phyloP scores from a whole-genome alignment of 1,140 invertebrate genomes.

The Psix sp. region DNA sequence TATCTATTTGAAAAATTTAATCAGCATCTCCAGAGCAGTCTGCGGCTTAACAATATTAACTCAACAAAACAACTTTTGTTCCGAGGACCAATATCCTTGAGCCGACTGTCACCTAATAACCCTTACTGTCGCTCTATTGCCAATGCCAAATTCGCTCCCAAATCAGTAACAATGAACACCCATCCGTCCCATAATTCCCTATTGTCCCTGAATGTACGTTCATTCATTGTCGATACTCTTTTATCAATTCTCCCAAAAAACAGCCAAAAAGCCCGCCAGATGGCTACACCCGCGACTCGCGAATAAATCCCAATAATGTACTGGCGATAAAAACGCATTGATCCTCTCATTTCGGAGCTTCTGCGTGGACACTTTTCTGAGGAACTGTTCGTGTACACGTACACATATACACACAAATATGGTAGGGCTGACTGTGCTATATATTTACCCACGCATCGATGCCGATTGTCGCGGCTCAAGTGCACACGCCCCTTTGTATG shows the following conservation, averaged over 20 bases:
- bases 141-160: constrained; percentile 19
- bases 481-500: constrained; percentile 15
- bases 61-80: constrained; percentile 43
- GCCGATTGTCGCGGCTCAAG: constrained; percentile 23
- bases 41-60: constrained; percentile 39
- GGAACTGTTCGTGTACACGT: background rate
- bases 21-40: constrained; percentile 25
- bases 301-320: constrained; percentile 17
- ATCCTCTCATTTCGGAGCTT: constrained; percentile 20
- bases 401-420: constrained; percentile 6
- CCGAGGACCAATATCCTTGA: constrained; percentile 40
- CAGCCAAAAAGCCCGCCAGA: constrained; percentile 28
- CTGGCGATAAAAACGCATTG: constrained; percentile 21
- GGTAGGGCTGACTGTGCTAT: constrained; percentile 9
- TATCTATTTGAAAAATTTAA: constrained; percentile 43
- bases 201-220: constrained; percentile 27
- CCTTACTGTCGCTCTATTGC: constrained; percentile 24
- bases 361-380: constrained; percentile 17
- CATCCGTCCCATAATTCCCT: constrained; percentile 43
- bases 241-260: constrained; percentile 36
- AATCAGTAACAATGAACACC: constrained; percentile 46
- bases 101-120: constrained; percentile 48
- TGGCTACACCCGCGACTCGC: constrained; percentile 26
- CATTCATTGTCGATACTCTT: constrained; percentile 43
- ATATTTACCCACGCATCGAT: constrained; percentile 29